These are phyloP conservation scores for Shinisaurus crocodilurus DNA, from an alignment of 2,113 vertebrate genomes.

Conservation along the genomic window DNA sequence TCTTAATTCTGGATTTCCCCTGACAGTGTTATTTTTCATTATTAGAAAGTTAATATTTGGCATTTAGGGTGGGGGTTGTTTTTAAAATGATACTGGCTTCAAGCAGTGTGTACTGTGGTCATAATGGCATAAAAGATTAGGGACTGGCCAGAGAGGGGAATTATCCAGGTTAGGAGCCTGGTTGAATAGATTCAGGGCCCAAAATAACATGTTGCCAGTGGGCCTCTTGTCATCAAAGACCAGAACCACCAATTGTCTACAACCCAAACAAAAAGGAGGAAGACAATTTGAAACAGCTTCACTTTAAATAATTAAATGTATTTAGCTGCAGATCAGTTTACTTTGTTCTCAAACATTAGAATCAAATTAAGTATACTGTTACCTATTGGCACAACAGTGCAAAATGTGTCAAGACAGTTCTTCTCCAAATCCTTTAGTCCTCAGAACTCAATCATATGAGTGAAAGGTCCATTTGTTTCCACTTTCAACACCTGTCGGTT, in stretches of 20 bases:
- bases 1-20: background rate
- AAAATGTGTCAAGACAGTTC: background rate
- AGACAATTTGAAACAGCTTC: background rate
- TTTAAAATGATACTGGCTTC: background rate
- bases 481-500: conserved; percentile 92
- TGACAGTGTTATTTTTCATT: background rate
- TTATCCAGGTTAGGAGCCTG: background rate
- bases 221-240: background rate
- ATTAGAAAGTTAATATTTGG: background rate
- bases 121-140: background rate
- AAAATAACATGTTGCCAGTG: background rate
- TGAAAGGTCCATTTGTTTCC: conserved; percentile 94
- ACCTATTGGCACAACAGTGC: background rate
- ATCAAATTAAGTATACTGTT: background rate
- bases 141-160: background rate
- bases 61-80: background rate
- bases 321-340: conserved; percentile 18
- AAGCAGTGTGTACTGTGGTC: background rate
- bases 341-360: background rate
- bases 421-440: conserved; percentile 25
- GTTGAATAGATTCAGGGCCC: background rate
- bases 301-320: conserved; percentile 17
- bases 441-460: conserved; percentile 94
- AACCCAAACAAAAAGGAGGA: background rate
- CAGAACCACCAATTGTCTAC: background rate